phyloP scores from a whole-genome alignment of 1,140 invertebrate species.

The Steinernema khuongi region DNA sequence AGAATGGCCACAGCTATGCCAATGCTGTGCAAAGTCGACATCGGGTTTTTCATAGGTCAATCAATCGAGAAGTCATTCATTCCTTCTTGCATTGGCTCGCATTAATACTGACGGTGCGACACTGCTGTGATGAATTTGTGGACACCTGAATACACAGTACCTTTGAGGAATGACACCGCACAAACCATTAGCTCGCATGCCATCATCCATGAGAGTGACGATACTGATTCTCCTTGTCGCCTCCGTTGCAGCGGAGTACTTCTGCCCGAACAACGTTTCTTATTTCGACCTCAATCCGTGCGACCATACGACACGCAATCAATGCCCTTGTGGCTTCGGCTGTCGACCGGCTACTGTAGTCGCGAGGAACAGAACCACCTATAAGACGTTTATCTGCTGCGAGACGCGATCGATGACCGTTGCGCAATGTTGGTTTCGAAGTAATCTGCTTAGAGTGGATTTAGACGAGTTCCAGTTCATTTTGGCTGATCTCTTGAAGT shows the following conservation, averaged over 20 bases:
- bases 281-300: conserved; percentile 2
- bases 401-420: neutral
- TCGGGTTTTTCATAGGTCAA: too few relatives aligned
- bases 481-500: neutral
- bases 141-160: too few relatives aligned
- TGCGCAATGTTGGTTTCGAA: conserved; percentile 7
- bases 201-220: too few relatives aligned
- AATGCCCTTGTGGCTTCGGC: neutral
- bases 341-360: neutral
- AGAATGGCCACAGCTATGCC: too few relatives aligned
- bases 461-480: neutral
- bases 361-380: neutral
- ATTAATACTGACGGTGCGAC: too few relatives aligned
- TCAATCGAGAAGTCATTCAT: too few relatives aligned
- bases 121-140: too few relatives aligned
- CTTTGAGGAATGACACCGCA: too few relatives aligned
- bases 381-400: conserved; percentile 1
- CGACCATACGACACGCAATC: neutral
- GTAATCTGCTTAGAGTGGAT: neutral
- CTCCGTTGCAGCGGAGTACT: neutral
- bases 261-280: neutral
- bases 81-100: too few relatives aligned
- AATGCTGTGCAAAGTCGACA: too few relatives aligned
- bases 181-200: too few relatives aligned
- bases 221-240: too few relatives aligned